Percentiles rank a stretch among this genome's conserved stretches.
These are phyloP conservation scores for Centroberyx gerrardi DNA, from an alignment of 2,797 vertebrate genomes.

Conservation along the genomic window DNA sequence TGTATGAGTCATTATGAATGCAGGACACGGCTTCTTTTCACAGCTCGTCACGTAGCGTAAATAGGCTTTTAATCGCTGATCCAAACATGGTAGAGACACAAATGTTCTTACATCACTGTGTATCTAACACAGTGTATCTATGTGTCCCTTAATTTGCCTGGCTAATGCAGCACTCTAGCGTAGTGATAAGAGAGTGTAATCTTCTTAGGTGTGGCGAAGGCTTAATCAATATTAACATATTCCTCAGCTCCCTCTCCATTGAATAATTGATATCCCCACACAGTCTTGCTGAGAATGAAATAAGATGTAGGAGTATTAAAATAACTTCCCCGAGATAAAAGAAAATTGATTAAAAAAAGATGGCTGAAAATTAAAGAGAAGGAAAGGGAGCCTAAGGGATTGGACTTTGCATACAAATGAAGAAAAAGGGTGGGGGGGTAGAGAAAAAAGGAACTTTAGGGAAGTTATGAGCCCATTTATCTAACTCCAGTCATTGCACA, in stretches of 20 bases:
- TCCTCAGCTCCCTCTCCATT: slow-evolving; percentile 84
- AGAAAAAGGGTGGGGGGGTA: slow-evolving; percentile 68
- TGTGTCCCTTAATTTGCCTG: slow-evolving; percentile 79
- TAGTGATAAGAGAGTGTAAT: slow-evolving; percentile 86
- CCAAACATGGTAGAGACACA: slow-evolving; percentile 72
- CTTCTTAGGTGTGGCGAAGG: slow-evolving; percentile 85
- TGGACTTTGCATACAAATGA: slow-evolving; percentile 86
- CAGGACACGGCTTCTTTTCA: slow-evolving; percentile 43
- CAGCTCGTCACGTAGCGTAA: slow-evolving; percentile 59
- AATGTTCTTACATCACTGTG: slow-evolving; percentile 68
- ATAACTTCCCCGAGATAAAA: slow-evolving; percentile 88
- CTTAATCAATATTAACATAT: slow-evolving; percentile 90
- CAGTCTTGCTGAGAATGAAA: slow-evolving; percentile 87
- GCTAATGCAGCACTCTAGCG: slow-evolving; percentile 81
- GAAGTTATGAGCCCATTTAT: slow-evolving; percentile 85
- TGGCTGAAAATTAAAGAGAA: slow-evolving; percentile 87
- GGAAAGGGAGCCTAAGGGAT: slow-evolving; percentile 83
- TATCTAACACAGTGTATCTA: slow-evolving; percentile 74
- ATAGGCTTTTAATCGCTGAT: slow-evolving; percentile 76
- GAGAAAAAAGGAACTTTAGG: slow-evolving; percentile 79
- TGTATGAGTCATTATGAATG: slow-evolving; percentile 58
- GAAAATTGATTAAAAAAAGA: slow-evolving; percentile 89
- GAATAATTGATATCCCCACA: slow-evolving; percentile 89
- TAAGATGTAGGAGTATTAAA: slow-evolving; percentile 89
- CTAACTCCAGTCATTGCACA: slow-evolving; percentile 77